Base-by-base conservation (phyloP, 2,888 invertebrate genomes). In the Callinectes sapidus region DNA sequence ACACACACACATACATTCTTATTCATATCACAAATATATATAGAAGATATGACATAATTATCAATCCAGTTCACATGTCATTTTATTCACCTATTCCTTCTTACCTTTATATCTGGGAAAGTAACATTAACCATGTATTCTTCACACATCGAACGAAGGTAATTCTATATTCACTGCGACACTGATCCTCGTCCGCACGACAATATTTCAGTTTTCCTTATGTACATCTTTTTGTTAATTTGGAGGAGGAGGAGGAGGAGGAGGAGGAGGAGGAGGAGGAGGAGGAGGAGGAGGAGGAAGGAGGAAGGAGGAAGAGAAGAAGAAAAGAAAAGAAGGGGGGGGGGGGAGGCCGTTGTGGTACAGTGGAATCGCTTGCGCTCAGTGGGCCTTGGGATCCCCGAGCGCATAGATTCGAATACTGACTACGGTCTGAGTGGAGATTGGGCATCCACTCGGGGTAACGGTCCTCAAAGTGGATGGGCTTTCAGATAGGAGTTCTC, bases 221-320 rank as follows among this genome's bases (percentile, higher is more conserved):
- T 10, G 13, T 71, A 71, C 28, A 13, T 28, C 8, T 71, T 28
- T 71, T 71, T n/a, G 71, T 6, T 28, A 23, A 71, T 28, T 28
- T 71, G 13, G 10, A 71, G 71, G 13, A 28, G 10, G 8, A 28
- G 10, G 28, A 71, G 71, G 28, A 13, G 28, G 10, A 23, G n/a
- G 28, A 71, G 28, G 71, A 71, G 71, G 71, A 71, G 23, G 71
- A 71, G 71, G 71, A 71, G 28, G 71, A n/a, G n/a, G 66, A 66
- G 23, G 23, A 66, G 18, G 66, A n/a, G 23, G 23, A 18, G 18
- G n/a, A 71, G n/a, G 66, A 71, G 66, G 66, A 71, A 71, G 66
- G 66, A 71, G n/a, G 66, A n/a, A 71, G 66, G 66, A 71, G 66
- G 66, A 71, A n/a, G 66, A 71, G 66, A 10, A n/a, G n/a, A 0